Evolutionary conservation across 2,888 invertebrate genomes (phyloP).

Genomic region (Ochropleura plecta): DNA sequence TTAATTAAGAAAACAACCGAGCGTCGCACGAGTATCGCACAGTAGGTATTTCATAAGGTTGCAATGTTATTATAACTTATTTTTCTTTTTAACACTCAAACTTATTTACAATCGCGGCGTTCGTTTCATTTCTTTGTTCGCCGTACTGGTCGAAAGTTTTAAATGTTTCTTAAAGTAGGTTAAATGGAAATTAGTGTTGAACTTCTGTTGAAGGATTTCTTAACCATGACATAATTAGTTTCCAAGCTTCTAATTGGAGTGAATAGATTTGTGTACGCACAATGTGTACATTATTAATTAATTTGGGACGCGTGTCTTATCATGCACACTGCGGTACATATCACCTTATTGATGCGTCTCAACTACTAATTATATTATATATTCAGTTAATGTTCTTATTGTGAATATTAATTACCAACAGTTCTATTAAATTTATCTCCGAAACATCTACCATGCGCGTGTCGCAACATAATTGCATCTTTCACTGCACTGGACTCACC

Average conservation of each 20-base stretch:
- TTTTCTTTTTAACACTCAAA: constrained; percentile 57
- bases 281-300: constrained; percentile 48
- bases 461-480: not conserved
- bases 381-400: constrained; percentile 9
- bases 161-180: constrained; percentile 55
- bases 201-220: constrained; percentile 28
- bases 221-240: constrained; percentile 32
- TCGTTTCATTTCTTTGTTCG: constrained; percentile 54
- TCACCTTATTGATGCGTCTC: constrained; percentile 33
- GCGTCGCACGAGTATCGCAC: constrained; percentile 44
- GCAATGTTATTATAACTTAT: constrained; percentile 61
- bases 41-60: constrained; percentile 53
- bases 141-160: constrained; percentile 39
- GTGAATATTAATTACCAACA: constrained; percentile 9
- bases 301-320: constrained; percentile 33
- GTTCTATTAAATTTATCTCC: constrained; percentile 2
- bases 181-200: constrained; percentile 47
- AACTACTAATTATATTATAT: constrained; percentile 1
- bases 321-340: constrained; percentile 37
- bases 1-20: constrained; percentile 62
- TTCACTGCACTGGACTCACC: not conserved
- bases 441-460: not conserved
- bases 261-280: constrained; percentile 39
- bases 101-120: constrained; percentile 57
- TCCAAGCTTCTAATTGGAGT: constrained; percentile 43